phyloP scores from a whole-genome alignment of 2,888 invertebrate species.

The Drosophila pseudotalamancana region DNA sequence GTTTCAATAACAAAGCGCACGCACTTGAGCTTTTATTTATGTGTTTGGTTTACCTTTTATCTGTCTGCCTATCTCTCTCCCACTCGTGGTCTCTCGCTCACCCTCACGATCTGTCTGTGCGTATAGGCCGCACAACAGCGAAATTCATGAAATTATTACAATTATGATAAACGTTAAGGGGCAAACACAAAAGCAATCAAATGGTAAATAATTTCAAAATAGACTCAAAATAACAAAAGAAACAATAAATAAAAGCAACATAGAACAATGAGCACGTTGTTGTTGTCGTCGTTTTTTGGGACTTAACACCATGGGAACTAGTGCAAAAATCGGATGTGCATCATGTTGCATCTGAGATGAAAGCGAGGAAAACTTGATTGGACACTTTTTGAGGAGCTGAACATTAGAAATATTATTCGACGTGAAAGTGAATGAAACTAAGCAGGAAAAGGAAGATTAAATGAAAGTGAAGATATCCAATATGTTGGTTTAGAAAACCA shows the following conservation, averaged over 20 bases:
- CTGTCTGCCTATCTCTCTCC: conserved; percentile 24
- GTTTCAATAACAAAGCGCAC: conserved; percentile 79
- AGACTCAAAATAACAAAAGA: conserved; percentile 8
- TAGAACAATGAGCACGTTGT: conserved; percentile 13
- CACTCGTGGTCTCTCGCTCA: conserved; percentile 1
- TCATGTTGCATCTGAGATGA: conserved; percentile 44
- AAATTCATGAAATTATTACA: conserved; percentile 70
- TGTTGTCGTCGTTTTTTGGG: neutral
- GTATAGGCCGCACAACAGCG: conserved; percentile 22
- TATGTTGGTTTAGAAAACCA: neutral
- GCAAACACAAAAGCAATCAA: conserved; percentile 54
- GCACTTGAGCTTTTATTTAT: conserved; percentile 76
- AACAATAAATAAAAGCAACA: conserved; percentile 15
- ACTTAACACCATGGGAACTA: conserved; percentile 42
- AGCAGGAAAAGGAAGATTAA: conserved; percentile 21
- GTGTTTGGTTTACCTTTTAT: conserved; percentile 51
- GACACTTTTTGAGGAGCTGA: conserved; percentile 7
- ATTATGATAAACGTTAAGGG: conserved; percentile 68
- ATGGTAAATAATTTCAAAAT: conserved; percentile 48
- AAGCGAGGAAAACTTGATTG: conserved; percentile 35
- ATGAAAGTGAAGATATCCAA: conserved; percentile 22
- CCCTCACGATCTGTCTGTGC: neutral
- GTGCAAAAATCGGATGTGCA: conserved; percentile 46
- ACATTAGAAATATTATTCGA: neutral
- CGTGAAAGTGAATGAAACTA: conserved; percentile 40